Percentiles rank a stretch among this genome's conserved stretches.
Evolutionary conservation across 2,888 invertebrate genomes (phyloP).

Genomic region (Platycnemis pennipes): DNA sequence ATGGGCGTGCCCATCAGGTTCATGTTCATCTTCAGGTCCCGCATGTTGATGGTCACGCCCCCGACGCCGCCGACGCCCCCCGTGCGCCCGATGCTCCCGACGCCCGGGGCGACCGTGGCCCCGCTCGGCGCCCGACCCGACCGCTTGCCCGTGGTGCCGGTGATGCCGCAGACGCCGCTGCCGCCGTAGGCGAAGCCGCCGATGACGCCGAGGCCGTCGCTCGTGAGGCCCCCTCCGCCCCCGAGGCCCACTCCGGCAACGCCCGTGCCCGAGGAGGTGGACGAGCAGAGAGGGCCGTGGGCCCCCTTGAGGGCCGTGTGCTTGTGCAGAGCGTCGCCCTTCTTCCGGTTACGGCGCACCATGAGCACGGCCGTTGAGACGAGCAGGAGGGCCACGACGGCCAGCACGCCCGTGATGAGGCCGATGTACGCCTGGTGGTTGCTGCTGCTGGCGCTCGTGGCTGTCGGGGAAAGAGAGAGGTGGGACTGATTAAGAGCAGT

Average conservation of each 20-base stretch:
- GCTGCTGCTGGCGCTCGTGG: conserved; percentile 82
- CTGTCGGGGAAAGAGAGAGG: conserved; percentile 76
- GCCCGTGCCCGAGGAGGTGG: conserved; percentile 53
- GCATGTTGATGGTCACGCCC: conserved; percentile 82
- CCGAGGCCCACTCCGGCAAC: neutral
- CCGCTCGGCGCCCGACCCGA: conserved; percentile 52
- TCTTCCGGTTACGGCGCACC: conserved; percentile 84
- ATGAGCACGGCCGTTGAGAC: conserved; percentile 85
- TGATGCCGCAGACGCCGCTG: conserved; percentile 53
- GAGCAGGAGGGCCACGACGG: conserved; percentile 84
- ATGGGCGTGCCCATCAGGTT: conserved; percentile 80
- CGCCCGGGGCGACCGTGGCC: conserved; percentile 30
- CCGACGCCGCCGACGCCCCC: conserved; percentile 80
- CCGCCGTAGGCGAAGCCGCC: conserved; percentile 59
- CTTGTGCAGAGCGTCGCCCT: conserved; percentile 83
- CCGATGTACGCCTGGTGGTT: conserved; percentile 83
- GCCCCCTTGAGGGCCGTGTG: conserved; percentile 80
- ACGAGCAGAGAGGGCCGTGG: conserved; percentile 52
- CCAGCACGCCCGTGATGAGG: conserved; percentile 85
- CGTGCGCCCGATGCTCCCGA: conserved; percentile 77
- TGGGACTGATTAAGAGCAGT: too few relatives aligned
- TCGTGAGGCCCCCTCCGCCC: conserved; percentile 10
- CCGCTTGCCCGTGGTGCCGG: conserved; percentile 36
- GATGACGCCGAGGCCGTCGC: conserved; percentile 56
- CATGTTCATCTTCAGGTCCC: conserved; percentile 81